Evolutionary conservation across 1,140 invertebrate genomes (phyloP), one percentile per base, ranked within the genome.

Genomic region (Pseudomyrmex cubaensis): DNA sequence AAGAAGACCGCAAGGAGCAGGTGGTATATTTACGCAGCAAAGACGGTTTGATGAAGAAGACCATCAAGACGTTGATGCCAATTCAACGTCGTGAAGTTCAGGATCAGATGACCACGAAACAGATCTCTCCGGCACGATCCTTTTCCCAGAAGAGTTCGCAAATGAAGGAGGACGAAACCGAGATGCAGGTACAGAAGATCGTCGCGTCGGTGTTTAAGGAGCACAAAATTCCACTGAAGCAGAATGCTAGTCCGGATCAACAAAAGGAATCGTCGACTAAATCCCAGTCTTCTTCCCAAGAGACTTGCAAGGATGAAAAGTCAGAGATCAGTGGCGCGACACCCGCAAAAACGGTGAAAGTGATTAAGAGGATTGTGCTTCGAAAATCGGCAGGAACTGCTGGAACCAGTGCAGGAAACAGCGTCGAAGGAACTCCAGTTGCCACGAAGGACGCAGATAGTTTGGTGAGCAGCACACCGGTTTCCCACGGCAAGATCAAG

Each of bases 1-100:
- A 90, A 17, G 93, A 94, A 9, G 91, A 93, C 0, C 87, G 92
- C 7, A 93, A 94, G 12, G 92, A 93, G 15, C 93, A 93, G n/a
- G 90, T 94, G 0, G 93, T 94, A 0, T 94, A 90, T 35, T 89
- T 94, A 5, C 89, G 93, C 13, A 82, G 85, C 0, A 94, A 94
- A 57, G 94, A 94, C 22, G 94, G 94, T 0, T 89, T 94, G 56
- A 80, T 94, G 9, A 94, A 94, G 63, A 94, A 94, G 66, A 94
- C 93, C 0, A 94, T 94, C 5, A 94, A 94, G 56, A 94, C 94
- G 0, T 50, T 94, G 20, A 94, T 94, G 93, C 94, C 94, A 0
- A 93, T 94, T 70, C 91, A 92, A 70, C 90, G 92, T 48, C 87
- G 91, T 52, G 91, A 94, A 12, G 50, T 84, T 5, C 73, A 90